Percentiles rank a stretch among this genome's conserved stretches.
Conservation (phyloP, 2,797 vertebrate genomes). For the Clangula hyemalis region DNA sequence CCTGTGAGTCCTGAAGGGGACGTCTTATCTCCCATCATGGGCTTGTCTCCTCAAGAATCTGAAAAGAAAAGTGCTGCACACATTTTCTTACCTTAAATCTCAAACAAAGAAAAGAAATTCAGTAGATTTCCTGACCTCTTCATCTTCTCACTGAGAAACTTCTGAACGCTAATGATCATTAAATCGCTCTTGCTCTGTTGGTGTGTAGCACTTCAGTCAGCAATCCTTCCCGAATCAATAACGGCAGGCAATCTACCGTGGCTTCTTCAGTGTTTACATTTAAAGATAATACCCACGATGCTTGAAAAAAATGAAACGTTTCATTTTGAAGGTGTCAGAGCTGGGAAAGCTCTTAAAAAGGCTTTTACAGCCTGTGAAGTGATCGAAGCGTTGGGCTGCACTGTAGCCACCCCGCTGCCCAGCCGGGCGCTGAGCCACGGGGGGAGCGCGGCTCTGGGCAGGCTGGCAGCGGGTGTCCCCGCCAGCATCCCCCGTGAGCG, state of each 20-base stretch:
- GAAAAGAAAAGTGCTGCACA: constrained; percentile 5
- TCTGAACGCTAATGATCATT: constrained; percentile 66
- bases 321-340: neutral
- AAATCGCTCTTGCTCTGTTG: constrained; percentile 42
- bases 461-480: neutral
- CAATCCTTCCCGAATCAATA: constrained; percentile 54
- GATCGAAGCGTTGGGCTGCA: neutral
- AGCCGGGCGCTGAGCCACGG: rapidly evolving
- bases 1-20: neutral
- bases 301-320: constrained; percentile 33
- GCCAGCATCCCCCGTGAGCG: neutral
- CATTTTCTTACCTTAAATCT: constrained; percentile 8
- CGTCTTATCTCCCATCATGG: neutral
- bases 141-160: constrained; percentile 36
- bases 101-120: constrained; percentile 46
- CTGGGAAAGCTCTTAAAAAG: neutral
- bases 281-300: constrained; percentile 35
- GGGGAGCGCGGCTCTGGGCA: neutral
- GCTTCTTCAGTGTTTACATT: constrained; percentile 51
- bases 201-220: constrained; percentile 30
- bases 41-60: neutral
- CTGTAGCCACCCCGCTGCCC: neutral
- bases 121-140: constrained; percentile 55
- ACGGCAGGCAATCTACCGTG: constrained; percentile 27
- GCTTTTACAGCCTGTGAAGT: neutral